Percentiles rank a stretch among this genome's conserved stretches.
Evolutionary conservation across 2,113 vertebrate species (phyloP).

Genomic region (Tringa solitaria): DNA sequence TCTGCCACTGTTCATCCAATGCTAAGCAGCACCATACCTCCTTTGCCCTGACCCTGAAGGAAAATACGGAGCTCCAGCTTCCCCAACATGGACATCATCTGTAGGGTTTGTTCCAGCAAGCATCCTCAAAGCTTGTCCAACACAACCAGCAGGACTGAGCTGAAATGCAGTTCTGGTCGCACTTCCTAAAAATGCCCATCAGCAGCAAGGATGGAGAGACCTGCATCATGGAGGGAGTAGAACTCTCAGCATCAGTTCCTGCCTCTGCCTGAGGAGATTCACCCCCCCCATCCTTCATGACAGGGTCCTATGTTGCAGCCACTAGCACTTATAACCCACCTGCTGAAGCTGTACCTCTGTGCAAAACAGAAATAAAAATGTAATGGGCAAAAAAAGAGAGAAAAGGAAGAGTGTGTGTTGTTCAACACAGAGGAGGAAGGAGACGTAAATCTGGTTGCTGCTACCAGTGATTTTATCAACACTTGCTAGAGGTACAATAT

Average conservation of each 20-base stretch:
- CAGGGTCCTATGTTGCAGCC: background rate
- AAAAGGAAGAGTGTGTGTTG: background rate
- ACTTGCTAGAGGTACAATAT: background rate
- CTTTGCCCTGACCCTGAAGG: background rate
- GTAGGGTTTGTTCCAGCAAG: background rate
- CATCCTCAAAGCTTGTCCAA: background rate
- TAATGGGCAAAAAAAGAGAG: background rate
- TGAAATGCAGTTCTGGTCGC: background rate
- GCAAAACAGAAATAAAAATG: background rate
- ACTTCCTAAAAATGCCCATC: background rate
- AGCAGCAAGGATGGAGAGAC: background rate
- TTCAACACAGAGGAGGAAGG: background rate
- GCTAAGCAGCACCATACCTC: background rate
- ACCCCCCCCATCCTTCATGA: background rate
- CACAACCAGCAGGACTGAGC: background rate
- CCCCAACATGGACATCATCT: background rate
- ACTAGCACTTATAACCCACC: background rate
- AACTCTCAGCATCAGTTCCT: background rate
- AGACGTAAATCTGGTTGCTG: background rate
- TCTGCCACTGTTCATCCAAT: accelerated
- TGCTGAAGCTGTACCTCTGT: background rate
- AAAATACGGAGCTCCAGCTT: background rate
- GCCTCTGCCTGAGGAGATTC: background rate
- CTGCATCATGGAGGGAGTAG: background rate
- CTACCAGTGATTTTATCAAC: background rate